Base-by-base conservation (phyloP, 2,888 invertebrate genomes). In the Belgica antarctica region DNA sequence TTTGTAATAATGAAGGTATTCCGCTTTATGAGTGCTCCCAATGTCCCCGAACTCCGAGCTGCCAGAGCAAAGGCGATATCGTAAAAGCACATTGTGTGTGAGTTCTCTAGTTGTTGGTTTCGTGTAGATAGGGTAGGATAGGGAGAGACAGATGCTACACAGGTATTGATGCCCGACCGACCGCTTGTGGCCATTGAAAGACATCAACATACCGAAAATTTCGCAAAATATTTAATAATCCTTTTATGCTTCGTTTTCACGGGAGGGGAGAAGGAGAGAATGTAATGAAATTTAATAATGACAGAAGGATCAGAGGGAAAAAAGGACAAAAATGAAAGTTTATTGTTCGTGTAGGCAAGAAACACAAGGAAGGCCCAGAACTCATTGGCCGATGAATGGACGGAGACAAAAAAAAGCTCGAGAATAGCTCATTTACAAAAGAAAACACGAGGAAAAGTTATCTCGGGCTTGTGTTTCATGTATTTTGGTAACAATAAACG, bases 21-120 rank as follows among this genome's bases (percentile, higher is more conserved):
- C 28, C 65, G 47, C 52, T 66, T 66, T 47, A 66, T 41, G 65
- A 46, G 46, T 66, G 47, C 46, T 66, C 65, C 65, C 65, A 5
- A 41, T 47, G 19, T 66, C 65, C 65, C 65, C 5, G 22, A 52
- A 17, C 52, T 46, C 10, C 4, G 22, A 19, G n/a, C 17, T 19
- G 22, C 17, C 3, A 22, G 12, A 22, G 52, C 52, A 52, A 12
- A 3, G 52, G 41, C 41, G 41, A n/a, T 31, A 31, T 52, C 52
- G 22, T 52, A 52, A 52, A 52, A 52, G 3, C 52, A 22, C 41
- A 41, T n/a, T 41, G 15, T 31, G 34, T 10, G n/a, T 41, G 41
- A 41, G 41, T 41, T 12, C n/a, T 2, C n/a, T n/a, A n/a, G n/a
- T n/a, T n/a, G n/a, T n/a, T n/a, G n/a, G n/a, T n/a, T n/a, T 8